Evolutionary conservation across 1,140 invertebrate species (phyloP).

Genomic region (Mamestra configurata): DNA sequence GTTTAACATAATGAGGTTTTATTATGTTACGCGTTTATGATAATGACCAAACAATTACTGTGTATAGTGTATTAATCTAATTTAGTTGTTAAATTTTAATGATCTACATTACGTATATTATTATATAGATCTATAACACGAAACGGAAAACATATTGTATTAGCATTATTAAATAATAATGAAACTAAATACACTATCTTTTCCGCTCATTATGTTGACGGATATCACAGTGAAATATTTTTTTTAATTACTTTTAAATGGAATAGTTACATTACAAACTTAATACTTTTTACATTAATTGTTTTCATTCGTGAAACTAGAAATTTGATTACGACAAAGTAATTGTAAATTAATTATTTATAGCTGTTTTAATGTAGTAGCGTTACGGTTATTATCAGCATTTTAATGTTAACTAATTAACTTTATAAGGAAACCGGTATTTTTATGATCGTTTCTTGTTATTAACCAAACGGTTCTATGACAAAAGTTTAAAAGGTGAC

Average conservation of each 20-base stretch:
- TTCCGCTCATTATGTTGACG: background rate
- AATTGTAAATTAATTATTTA: background rate
- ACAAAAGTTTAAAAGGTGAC: too few species aligned
- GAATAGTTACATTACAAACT: background rate
- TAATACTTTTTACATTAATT: too few species aligned
- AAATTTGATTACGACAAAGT: background rate
- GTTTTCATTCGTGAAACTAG: background rate
- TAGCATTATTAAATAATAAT: background rate
- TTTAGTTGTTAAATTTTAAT: background rate
- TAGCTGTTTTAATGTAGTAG: background rate
- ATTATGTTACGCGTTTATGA: background rate
- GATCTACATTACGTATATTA: too few species aligned
- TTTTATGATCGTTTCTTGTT: background rate
- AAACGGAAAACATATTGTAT: conserved; percentile 5
- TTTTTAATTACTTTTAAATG: conserved; percentile 2
- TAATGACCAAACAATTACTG: background rate
- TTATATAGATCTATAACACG: too few species aligned
- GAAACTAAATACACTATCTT: background rate
- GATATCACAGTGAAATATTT: background rate
- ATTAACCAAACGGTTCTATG: too few species aligned
- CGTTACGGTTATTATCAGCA: background rate
- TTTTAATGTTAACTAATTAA: background rate
- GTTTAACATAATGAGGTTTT: too few species aligned
- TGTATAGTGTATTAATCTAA: background rate
- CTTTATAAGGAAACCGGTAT: background rate